Conservation (phyloP, 2,113 vertebrate genomes). For the Acrocephalus arundinaceus region DNA sequence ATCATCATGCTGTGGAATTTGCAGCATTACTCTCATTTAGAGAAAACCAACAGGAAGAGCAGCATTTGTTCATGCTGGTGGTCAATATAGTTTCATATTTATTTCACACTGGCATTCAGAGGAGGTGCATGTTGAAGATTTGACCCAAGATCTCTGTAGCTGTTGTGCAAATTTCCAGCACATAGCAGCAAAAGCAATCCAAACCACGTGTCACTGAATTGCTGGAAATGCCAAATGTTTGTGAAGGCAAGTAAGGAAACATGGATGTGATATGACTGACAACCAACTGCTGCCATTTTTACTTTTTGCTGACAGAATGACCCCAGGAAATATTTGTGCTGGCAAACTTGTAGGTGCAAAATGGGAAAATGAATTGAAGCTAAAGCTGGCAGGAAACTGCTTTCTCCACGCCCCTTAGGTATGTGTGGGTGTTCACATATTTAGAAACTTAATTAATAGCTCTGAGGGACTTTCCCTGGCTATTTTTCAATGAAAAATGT, state of each 20-base stretch:
- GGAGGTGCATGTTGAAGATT: background rate
- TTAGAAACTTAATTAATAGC: constrained; percentile 66
- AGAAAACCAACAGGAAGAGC: background rate
- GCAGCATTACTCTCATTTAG: background rate
- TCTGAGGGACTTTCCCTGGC: constrained; percentile 43
- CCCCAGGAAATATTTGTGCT: constrained; percentile 61
- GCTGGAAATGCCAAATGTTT: constrained; percentile 43
- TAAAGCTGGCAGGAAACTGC: constrained; percentile 41
- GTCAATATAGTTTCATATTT: background rate
- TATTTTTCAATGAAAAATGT: constrained; percentile 15
- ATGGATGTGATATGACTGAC: constrained; percentile 58
- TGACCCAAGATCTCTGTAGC: background rate
- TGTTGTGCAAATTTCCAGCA: background rate
- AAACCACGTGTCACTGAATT: background rate
- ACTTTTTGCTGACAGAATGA: constrained; percentile 27
- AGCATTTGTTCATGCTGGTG: background rate
- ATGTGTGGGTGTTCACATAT: constrained; percentile 62
- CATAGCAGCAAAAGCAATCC: background rate
- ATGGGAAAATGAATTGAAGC: constrained; percentile 3
- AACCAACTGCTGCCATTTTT: constrained; percentile 58
- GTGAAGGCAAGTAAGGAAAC: constrained; percentile 46
- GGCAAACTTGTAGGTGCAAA: constrained; percentile 31
- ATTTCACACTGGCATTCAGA: background rate
- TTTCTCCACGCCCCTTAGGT: constrained; percentile 22
- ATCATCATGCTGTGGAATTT: background rate